Base-by-base conservation (phyloP, 2,797 vertebrate genomes). In the Hybognathus amarus region DNA sequence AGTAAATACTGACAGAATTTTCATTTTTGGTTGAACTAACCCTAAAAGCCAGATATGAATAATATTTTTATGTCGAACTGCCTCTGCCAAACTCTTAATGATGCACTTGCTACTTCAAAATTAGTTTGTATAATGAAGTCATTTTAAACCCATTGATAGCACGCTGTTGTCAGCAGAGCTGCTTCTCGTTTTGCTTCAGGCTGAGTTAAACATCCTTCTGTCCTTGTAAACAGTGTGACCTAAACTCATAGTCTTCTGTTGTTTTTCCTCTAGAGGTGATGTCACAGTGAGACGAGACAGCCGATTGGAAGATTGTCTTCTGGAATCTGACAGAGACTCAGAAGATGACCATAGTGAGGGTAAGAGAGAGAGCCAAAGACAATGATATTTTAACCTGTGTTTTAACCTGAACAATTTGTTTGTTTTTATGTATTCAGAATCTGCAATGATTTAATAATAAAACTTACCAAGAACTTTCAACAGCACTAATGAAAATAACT, bases 251-350 rank as follows among this genome's bases (percentile, higher is more conserved):
- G 27, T 83, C 33, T 76, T 85, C 75, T 67, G 7, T 75, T 89
- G 70, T 91, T 56, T 87, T 80, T 84, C 66, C 92, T 90, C 79
- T 93, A 96, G 95, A 88, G 91, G 94, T 67, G 95, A 96, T 83
- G 91, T 96, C 88, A 93, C 88, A 0, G 93, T 85, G 13, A 92
- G 68, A 85, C 93, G 93, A 89, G 92, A 95, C 91, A 86, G 75
- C 22, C 88, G 87, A 69, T 88, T 95, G 88, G 95, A 94, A 74
- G 81, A 77, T n/a, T 84, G 85, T 76, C 73, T 84, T 2, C 83
- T 91, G 84, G 94, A 95, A 84, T 95, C 94, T 10, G 95, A 94
- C 83, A 91, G 86, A 47, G 93, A 94, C 86, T 91, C 92, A 0
- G 94, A 94, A 52, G 94, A 92, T 69, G 90, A 91, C 83, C 93